These are phyloP conservation scores for Drosophila kanekoi DNA, from an alignment of 2,888 invertebrate genomes.

Conservation along the genomic window DNA sequence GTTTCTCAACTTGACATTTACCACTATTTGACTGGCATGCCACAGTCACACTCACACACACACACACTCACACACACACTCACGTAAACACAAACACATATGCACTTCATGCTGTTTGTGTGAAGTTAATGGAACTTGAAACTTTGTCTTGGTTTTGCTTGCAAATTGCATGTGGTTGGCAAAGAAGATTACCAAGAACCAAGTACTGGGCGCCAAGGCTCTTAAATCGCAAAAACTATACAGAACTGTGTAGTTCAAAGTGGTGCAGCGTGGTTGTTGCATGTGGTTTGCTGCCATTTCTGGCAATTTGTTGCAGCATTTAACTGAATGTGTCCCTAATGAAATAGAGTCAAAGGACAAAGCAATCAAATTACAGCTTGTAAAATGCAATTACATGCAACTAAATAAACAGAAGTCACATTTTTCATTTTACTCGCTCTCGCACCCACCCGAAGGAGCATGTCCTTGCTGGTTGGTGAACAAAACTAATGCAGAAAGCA, in stretches of 20 bases:
- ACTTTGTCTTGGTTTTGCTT: constrained; percentile 48
- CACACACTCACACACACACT: constrained; percentile 2
- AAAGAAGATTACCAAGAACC: constrained; percentile 19
- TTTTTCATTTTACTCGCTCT: constrained; percentile 35
- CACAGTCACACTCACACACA: constrained; percentile 1
- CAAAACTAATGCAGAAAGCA: constrained; percentile 37
- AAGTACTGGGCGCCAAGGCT: constrained; percentile 22
- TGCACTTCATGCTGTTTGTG: constrained; percentile 19
- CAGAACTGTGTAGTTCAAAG: constrained; percentile 16
- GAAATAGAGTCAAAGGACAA: constrained; percentile 61
- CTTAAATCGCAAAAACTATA: constrained; percentile 15
- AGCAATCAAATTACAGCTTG: constrained; percentile 66
- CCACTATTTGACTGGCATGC: constrained; percentile 34
- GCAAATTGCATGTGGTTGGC: constrained; percentile 61
- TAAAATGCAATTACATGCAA: constrained; percentile 72
- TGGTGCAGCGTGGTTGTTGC: constrained; percentile 25
- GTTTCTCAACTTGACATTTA: constrained; percentile 43
- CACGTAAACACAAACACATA: not conserved
- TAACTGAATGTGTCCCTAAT: constrained; percentile 51
- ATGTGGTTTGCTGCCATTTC: constrained; percentile 35
- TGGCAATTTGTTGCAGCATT: constrained; percentile 56
- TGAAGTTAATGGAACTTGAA: constrained; percentile 31
- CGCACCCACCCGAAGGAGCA: not conserved
- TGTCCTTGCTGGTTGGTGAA: constrained; percentile 42
- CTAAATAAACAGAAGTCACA: constrained; percentile 72